Evolutionary conservation across 2,797 vertebrate species (phyloP), one percentile per base, ranked within the genome.

Genomic region (Passerculus sandwichensis): DNA sequence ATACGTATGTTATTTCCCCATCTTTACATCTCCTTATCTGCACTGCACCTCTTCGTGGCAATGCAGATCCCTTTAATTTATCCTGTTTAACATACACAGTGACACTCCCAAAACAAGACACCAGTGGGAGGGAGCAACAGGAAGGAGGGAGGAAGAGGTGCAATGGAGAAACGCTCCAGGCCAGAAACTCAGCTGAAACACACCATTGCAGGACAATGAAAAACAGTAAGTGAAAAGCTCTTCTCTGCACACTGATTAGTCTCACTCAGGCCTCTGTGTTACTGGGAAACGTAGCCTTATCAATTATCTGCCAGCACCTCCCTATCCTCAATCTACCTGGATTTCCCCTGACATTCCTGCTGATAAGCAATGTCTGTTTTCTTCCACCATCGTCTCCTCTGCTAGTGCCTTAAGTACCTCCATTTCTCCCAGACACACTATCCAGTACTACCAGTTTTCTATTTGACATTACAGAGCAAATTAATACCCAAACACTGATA

Each of bases 181-280:
- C n/a, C 42, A 76, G 51, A 84, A 82, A 79, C 32, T 65, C 71
- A 72, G 15, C 45, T 79, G 64, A 29, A 94, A 89, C 36, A 79
- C 40, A 64, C 13, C 3, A 3, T 7, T 82, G 44, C 40, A 67
- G 32, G 30, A 82, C 34, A 54, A 78, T 27, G 80, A 67, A 73
- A 80, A 77, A 29, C 19, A 47, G 64, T 18, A 88, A 53, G 26
- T n/a, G 45, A 67, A 66, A 42, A 64, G 40, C 3, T 71, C 23
- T 34, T 85, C 36, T 75, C 40, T 79, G 59, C 36, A 71, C 48
- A 19, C 60, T 74, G 22, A 44, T 51, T 5, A 62, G 26, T 38
- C 56, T 57, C 65, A 62, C 44, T 61, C 40, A 45, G 16, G 27
- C 9, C 23, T 5, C 8, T 26, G 15, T 42, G 30, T 61, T 44